phyloP scores from a whole-genome alignment of 2,797 vertebrate genomes.

The Mus spretus region DNA sequence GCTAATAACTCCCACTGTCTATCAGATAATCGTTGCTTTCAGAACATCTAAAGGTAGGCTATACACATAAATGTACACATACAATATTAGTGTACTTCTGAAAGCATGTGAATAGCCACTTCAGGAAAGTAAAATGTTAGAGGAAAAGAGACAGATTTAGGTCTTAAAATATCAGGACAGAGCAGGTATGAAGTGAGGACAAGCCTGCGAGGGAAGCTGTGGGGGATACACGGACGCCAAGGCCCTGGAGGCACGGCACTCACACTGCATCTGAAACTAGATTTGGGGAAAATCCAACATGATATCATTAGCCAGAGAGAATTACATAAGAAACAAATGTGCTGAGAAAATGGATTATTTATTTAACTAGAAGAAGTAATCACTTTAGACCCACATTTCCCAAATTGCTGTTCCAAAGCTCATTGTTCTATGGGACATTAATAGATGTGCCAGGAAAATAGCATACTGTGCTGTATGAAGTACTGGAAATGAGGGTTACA shows the following conservation, averaged over 20 bases:
- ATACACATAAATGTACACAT: background rate
- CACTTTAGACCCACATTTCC: conserved; percentile 81
- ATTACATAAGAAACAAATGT: conserved; percentile 82
- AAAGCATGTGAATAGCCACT: conserved; percentile 52
- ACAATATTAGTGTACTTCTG: background rate
- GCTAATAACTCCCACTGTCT: conserved; percentile 6
- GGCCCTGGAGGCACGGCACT: background rate
- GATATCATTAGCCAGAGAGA: conserved; percentile 74
- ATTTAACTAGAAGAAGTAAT: conserved; percentile 83
- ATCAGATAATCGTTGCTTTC: background rate
- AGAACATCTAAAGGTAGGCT: conserved; percentile 42
- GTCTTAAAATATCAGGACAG: conserved; percentile 44
- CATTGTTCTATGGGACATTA: conserved; percentile 83
- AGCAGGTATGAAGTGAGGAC: background rate
- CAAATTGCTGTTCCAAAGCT: conserved; percentile 83
- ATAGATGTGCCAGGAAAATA: conserved; percentile 82
- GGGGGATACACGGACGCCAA: conserved; percentile 34
- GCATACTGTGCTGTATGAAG: conserved; percentile 78
- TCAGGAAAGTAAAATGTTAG: background rate
- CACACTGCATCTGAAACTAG: conserved; percentile 33
- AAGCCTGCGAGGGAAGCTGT: conserved; percentile 10
- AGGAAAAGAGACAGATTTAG: conserved; percentile 25
- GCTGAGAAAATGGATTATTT: conserved; percentile 82
- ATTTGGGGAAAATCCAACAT: conserved; percentile 70
- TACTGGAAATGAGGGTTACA: conserved; percentile 78